Percentiles rank a stretch among this genome's conserved stretches.
phyloP scores from a whole-genome alignment of 2,888 invertebrate species.

The Drosophila rellima region DNA sequence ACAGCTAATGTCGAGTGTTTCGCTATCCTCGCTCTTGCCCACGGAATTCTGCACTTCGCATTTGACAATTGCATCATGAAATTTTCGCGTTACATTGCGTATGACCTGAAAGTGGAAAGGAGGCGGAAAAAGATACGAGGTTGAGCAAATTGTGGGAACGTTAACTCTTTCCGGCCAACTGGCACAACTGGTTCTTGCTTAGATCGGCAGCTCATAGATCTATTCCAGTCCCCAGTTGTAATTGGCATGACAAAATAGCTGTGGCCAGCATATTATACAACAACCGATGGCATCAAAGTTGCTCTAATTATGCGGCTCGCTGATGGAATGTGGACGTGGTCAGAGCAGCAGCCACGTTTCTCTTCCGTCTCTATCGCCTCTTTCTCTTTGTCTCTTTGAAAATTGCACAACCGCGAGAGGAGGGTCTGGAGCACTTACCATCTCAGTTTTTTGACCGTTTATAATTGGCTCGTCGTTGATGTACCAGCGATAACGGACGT shows the following conservation, averaged over 20 bases:
- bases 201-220: constrained; percentile 6
- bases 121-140: constrained; percentile 2
- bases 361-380: neutral
- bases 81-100: constrained; percentile 92
- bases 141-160: constrained; percentile 60
- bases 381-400: constrained; percentile 8
- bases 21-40: constrained; percentile 95
- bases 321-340: constrained; percentile 56
- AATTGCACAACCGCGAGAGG: constrained; percentile 26
- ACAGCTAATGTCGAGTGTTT: constrained; percentile 96
- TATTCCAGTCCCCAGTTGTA: constrained; percentile 32
- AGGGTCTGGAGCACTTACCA: constrained; percentile 86
- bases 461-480: constrained; percentile 93
- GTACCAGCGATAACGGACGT: constrained; percentile 94
- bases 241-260: constrained; percentile 60
- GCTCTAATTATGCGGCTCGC: constrained; percentile 75
- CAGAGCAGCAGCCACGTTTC: constrained; percentile 12
- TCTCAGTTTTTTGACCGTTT: constrained; percentile 92
- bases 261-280: constrained; percentile 59
- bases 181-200: constrained; percentile 45
- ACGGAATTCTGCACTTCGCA: constrained; percentile 97
- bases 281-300: constrained; percentile 66
- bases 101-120: constrained; percentile 87
- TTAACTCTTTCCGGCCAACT: constrained; percentile 49
- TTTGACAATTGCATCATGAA: constrained; percentile 94